phyloP scores from a whole-genome alignment of 35 echinoderm and acorn worm genomes.

The Diadema setosum region DNA sequence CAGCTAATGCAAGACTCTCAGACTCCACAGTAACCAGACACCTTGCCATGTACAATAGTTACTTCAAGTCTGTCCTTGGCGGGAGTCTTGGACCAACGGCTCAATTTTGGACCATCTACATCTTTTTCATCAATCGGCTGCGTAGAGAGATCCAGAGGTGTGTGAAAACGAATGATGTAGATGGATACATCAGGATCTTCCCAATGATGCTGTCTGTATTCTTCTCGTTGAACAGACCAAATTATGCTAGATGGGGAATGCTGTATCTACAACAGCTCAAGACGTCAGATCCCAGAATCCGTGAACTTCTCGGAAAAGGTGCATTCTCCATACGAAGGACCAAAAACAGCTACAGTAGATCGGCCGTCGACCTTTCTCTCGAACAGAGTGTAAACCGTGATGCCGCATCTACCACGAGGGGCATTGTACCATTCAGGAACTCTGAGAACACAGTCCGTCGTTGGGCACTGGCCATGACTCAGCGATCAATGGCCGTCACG shows the following conservation, averaged over 20 bases:
- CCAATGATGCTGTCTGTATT: constrained; percentile 39
- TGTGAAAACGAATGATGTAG: constrained; percentile 64
- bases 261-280: constrained; percentile 71
- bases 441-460: constrained; percentile 39
- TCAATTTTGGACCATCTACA: constrained; percentile 44
- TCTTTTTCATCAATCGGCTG: constrained; percentile 74
- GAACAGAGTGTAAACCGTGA: constrained; percentile 79
- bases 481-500: constrained; percentile 50
- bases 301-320: constrained; percentile 51
- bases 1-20: constrained; percentile 15
- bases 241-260: constrained; percentile 76
- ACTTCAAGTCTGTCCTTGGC: constrained; percentile 34
- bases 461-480: constrained; percentile 46
- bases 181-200: constrained; percentile 47
- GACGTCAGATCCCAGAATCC: background rate
- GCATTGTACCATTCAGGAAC: constrained; percentile 52
- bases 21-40: constrained; percentile 34
- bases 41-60: constrained; percentile 28
- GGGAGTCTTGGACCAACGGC: constrained; percentile 26
- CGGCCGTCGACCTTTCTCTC: constrained; percentile 65
- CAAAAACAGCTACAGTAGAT: constrained; percentile 44
- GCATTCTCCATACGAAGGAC: constrained; percentile 89
- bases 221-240: constrained; percentile 69
- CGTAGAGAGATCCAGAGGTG: constrained; percentile 54
- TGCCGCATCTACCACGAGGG: constrained; percentile 58